phyloP scores from a whole-genome alignment of 2,113 vertebrate species.

The Sorex araneus region DNA sequence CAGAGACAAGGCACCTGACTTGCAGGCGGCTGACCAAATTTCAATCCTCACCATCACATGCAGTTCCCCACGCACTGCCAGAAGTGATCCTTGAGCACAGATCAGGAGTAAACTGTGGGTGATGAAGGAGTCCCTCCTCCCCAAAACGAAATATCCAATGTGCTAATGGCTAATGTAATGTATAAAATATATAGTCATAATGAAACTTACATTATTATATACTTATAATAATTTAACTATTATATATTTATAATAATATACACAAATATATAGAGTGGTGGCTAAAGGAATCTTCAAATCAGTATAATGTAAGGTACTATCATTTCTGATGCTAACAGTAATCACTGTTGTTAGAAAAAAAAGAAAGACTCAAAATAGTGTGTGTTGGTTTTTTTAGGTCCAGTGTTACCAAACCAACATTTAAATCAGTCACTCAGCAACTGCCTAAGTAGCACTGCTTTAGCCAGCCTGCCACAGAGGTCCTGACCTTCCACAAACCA shows the following conservation, averaged over 20 bases:
- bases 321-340: background rate
- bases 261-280: background rate
- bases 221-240: too few relatives aligned
- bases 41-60: too few relatives aligned
- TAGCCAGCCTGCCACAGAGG: too few relatives aligned
- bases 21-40: too few relatives aligned
- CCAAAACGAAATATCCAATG: background rate
- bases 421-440: too few relatives aligned
- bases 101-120: too few relatives aligned
- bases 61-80: too few relatives aligned
- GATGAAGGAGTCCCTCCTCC: too few relatives aligned
- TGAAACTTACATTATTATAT: background rate
- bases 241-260: background rate
- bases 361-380: background rate
- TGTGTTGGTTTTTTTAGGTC: background rate
- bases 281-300: conserved; percentile 5
- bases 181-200: background rate
- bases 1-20: background rate
- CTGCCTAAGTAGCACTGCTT: too few relatives aligned
- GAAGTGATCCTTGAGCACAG: too few relatives aligned
- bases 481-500: too few relatives aligned
- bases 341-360: background rate
- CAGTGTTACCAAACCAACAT: too few relatives aligned
- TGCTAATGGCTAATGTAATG: background rate
- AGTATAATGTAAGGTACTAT: background rate